Percentiles rank a stretch among this genome's conserved stretches.
These are phyloP conservation scores for Hipposideros armiger DNA, from an alignment of 2,113 vertebrate species.

Conservation along the genomic window DNA sequence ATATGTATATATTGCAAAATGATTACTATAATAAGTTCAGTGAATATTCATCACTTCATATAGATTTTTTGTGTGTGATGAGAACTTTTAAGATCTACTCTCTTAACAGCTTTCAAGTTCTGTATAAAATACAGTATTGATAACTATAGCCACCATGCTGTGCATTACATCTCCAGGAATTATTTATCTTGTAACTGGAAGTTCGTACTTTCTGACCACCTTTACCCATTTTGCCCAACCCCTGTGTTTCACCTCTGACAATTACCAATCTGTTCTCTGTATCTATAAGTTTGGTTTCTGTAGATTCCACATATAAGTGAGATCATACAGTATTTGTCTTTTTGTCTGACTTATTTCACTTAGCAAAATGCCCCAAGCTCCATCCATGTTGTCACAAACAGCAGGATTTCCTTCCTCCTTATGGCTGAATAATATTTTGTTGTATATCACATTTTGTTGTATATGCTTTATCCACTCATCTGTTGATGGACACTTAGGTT, in stretches of 20 bases:
- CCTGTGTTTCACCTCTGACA: not conserved
- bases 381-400: not conserved
- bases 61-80: not conserved
- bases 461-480: not conserved
- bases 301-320: not conserved
- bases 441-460: not conserved
- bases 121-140: too few species aligned
- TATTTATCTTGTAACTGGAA: not conserved
- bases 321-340: not conserved
- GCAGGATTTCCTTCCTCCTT: not conserved
- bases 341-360: not conserved
- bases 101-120: not conserved
- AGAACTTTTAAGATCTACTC: not conserved
- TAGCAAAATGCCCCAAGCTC: not conserved
- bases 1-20: not conserved
- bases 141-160: not conserved
- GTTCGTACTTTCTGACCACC: not conserved
- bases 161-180: not conserved
- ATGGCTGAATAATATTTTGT: not conserved
- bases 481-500: not conserved
- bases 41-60: not conserved
- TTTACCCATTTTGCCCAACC: not conserved
- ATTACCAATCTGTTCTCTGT: not conserved
- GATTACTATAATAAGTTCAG: not conserved
- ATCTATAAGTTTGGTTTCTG: not conserved